phyloP scores from a whole-genome alignment of 2,113 vertebrate genomes.

The Pleuronectes platessa region DNA sequence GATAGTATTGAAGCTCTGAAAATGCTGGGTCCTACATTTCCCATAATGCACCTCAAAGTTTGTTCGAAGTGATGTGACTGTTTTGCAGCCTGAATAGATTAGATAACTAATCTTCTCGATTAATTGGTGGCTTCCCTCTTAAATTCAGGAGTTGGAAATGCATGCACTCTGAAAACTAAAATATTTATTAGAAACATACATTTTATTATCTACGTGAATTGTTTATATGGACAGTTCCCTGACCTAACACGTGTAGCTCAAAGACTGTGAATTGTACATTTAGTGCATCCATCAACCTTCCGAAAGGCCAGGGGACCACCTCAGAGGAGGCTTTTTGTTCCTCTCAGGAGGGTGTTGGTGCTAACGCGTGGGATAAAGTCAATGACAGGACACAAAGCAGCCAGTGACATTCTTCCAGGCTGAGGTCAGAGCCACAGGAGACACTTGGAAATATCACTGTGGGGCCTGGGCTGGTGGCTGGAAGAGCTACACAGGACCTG shows the following conservation, averaged over 20 bases:
- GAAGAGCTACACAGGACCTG: constrained; percentile 35
- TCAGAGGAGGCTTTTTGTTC: constrained; percentile 62
- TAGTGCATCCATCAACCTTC: constrained; percentile 50
- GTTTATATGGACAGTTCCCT: not conserved
- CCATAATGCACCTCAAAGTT: constrained; percentile 9
- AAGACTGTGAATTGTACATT: constrained; percentile 39
- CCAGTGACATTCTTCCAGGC: constrained; percentile 70
- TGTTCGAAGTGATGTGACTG: no score
- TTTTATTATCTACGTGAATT: not conserved
- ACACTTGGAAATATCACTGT: constrained; percentile 68
- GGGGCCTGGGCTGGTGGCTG: constrained; percentile 28
- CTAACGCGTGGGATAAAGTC: constrained; percentile 71
- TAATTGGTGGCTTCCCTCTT: not conserved
- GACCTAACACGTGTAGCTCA: constrained; percentile 29
- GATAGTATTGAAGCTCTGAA: not conserved
- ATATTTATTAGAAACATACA: not conserved
- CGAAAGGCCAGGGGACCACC: constrained; percentile 55
- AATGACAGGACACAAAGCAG: constrained; percentile 69
- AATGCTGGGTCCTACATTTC: not conserved
- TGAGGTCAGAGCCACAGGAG: constrained; percentile 75
- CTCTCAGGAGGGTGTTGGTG: constrained; percentile 72
- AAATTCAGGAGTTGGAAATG: not conserved
- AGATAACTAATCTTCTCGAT: not conserved
- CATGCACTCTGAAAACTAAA: not conserved
- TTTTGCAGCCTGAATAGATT: not conserved